Conservation (phyloP, 2,113 vertebrate species). For the Neofelis nebulosa region DNA sequence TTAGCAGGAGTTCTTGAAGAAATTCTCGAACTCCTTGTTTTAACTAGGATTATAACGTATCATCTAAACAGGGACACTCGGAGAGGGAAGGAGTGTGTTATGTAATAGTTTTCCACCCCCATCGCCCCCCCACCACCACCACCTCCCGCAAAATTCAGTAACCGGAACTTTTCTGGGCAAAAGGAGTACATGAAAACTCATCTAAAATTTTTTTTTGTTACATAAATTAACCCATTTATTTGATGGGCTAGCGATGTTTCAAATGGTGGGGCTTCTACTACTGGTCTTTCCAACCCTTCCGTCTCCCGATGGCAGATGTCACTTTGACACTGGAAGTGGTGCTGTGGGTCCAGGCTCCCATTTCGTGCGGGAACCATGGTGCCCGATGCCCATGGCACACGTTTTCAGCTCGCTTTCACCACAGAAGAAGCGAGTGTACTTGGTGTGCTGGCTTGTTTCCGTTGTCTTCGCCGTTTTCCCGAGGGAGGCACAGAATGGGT, state of each 20-base stretch:
- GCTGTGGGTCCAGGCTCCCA: not conserved
- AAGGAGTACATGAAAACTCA: not conserved
- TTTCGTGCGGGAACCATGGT: too few species aligned
- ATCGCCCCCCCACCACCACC: not conserved
- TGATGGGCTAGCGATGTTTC: not conserved
- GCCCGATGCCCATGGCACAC: not conserved
- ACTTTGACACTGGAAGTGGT: not conserved
- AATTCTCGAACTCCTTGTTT: not conserved
- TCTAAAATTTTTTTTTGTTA: not conserved
- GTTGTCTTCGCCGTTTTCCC: constrained; percentile 98
- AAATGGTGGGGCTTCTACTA: not conserved
- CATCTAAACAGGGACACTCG: not conserved
- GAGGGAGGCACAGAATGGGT: constrained; percentile 93
- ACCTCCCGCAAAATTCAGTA: not conserved
- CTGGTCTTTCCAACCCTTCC: not conserved
- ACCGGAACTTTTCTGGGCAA: not conserved
- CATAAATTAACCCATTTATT: not conserved
- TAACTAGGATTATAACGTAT: not conserved
- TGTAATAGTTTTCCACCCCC: not conserved
- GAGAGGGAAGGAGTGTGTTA: not conserved
- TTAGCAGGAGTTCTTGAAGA: not conserved
- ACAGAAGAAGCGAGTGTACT: constrained; percentile 95
- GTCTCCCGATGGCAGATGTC: not conserved
- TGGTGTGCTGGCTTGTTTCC: constrained; percentile 94
- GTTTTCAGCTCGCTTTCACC: constrained; percentile 81